phyloP scores from a whole-genome alignment of 1,140 invertebrate species.

The Magallana angulata region DNA sequence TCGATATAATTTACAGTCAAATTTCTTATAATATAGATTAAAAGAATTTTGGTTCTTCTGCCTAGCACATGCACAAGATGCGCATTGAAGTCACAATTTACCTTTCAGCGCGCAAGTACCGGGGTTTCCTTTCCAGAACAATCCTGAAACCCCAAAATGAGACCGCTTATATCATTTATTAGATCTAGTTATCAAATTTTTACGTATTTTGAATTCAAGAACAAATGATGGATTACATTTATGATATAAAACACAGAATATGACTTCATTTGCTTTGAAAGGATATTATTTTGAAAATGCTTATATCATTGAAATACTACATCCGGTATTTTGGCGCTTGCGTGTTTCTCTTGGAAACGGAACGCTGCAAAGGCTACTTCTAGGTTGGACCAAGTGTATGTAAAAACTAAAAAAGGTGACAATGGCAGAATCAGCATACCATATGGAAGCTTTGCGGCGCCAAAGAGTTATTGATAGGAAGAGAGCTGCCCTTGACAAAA shows the following conservation, averaged over 20 bases:
- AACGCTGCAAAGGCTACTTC: background rate
- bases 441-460: conserved; percentile 65
- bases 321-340: conserved; percentile 44
- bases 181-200: background rate
- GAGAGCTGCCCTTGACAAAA: conserved; percentile 57
- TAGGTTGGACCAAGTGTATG: background rate
- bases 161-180: conserved; percentile 9
- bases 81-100: conserved; percentile 9
- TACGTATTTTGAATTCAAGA: no score
- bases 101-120: background rate
- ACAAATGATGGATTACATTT: no score
- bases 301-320: conserved; percentile 15
- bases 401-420: background rate
- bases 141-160: conserved; percentile 24
- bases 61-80: conserved; percentile 8
- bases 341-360: conserved; percentile 55
- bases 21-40: conserved; percentile 17
- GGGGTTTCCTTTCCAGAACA: conserved; percentile 35
- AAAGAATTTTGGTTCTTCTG: background rate
- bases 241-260: no score
- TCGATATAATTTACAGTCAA: conserved; percentile 36
- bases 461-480: conserved; percentile 65
- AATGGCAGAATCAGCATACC: conserved; percentile 62
- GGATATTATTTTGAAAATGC: background rate
- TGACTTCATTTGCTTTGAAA: no score